Evolutionary conservation across 2,888 invertebrate species (phyloP).

Genomic region (Orthonevra nobilis): DNA sequence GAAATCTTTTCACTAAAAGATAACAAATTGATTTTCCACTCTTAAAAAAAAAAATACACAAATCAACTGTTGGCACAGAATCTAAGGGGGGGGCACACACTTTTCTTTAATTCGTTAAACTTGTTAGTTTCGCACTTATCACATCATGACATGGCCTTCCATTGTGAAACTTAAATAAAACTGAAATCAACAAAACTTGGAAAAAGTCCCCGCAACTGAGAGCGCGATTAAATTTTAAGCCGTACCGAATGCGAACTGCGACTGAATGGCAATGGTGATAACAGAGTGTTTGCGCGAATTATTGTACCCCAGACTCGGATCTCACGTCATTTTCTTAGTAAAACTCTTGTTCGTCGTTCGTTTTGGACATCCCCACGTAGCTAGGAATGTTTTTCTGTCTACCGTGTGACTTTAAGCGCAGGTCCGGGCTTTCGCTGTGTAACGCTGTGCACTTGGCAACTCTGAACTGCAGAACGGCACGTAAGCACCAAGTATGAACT

Average conservation of each 20-base stretch:
- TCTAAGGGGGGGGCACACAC: not conserved
- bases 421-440: constrained; percentile 22
- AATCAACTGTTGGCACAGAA: constrained; percentile 60
- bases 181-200: not conserved
- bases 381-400: constrained; percentile 57
- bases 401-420: constrained; percentile 51
- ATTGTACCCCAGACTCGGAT: constrained; percentile 23
- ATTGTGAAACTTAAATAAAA: too few relatives aligned
- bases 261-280: constrained; percentile 46
- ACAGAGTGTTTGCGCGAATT: constrained; percentile 31
- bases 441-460: constrained; percentile 20
- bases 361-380: constrained; percentile 40
- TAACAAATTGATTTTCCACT: constrained; percentile 64
- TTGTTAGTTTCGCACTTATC: constrained; percentile 43
- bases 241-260: constrained; percentile 16
- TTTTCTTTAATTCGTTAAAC: not conserved
- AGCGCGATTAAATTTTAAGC: constrained; percentile 22
- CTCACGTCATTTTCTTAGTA: constrained; percentile 51
- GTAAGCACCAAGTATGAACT: constrained; percentile 43
- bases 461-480: constrained; percentile 41
- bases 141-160: constrained; percentile 51
- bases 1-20: constrained; percentile 5
- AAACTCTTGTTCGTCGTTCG: too few relatives aligned
- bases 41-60: too few relatives aligned
- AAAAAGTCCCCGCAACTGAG: constrained; percentile 34